Evolutionary conservation across 2,113 vertebrate species (phyloP), one percentile per base, ranked within the genome.

Genomic region (Corvus cornix): DNA sequence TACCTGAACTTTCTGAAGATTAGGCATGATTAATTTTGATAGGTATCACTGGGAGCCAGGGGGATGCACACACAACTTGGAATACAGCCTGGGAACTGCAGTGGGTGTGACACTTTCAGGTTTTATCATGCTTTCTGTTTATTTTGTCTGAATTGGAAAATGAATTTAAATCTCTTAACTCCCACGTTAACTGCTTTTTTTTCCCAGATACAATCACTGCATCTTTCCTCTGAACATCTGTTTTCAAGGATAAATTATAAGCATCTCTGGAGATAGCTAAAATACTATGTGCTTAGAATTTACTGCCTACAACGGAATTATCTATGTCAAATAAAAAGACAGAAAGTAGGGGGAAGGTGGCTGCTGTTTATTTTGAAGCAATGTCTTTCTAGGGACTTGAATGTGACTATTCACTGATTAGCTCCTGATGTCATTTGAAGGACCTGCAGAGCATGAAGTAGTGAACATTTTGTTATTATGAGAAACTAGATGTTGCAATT

Each of bases 191-290:
- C 64, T 73, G 53, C 5, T n/a, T 67, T 52, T 30, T 51, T 26
- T 49, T 16, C 41, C 84, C 31, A 11, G 74, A 75, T 22, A 23
- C 18, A 76, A 33, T 49, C 13, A 43, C 55, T 80, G 18, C 35
- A 72, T 84, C 39, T 85, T 95, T 92, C 33, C 55, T 55, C 64
- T 79, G 26, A 77, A 59, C 24, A 51, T 43, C 52, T 93, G 0
- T 89, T 95, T 88, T 90, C 73, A 91, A 76, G 84, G 63, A 52
- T 52, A 93, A 85, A 81, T 75, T 69, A 75, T 53, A 67, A 68
- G 26, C 46, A n/a, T 93, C 55, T 63, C 52, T 62, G 43, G 60
- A 68, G 51, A 68, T 59, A 31, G 5, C 48, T 62, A 43, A 84
- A 86, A 43, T 62, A 41, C 11, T 51, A 44, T 13, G 13, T 90